Evolutionary conservation across 2,113 vertebrate genomes (phyloP).

Genomic region (Eurystomus gularis): DNA sequence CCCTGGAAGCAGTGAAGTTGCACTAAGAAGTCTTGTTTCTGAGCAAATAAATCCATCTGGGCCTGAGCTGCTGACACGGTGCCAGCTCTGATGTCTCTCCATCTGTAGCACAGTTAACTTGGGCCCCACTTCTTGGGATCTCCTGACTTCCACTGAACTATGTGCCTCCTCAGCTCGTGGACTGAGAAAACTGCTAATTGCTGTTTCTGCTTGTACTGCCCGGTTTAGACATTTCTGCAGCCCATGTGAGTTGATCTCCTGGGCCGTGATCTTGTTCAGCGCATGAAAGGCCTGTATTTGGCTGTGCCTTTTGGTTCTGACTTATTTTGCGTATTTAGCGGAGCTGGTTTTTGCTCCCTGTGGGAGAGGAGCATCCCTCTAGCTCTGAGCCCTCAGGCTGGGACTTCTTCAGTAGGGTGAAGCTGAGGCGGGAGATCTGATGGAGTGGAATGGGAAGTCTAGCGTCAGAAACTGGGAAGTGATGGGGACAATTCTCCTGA

Average conservation of each 20-base stretch:
- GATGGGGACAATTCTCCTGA: background rate
- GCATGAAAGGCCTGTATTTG: background rate
- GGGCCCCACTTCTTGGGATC: background rate
- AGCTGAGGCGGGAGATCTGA: background rate
- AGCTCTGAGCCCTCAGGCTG: background rate
- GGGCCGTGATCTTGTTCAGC: background rate
- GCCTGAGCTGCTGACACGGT: background rate
- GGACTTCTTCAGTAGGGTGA: background rate
- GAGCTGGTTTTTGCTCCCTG: background rate
- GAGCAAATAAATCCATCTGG: background rate
- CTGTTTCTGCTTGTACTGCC: background rate
- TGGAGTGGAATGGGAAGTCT: background rate
- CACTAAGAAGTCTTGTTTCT: background rate
- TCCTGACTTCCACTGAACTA: background rate
- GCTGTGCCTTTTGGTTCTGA: background rate
- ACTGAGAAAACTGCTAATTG: background rate
- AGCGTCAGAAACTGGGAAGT: background rate
- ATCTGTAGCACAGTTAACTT: slow-evolving; percentile 6
- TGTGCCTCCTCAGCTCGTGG: background rate
- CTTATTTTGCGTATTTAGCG: background rate
- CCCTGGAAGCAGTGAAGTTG: background rate
- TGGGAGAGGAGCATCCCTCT: background rate
- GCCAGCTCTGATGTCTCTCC: slow-evolving; percentile 6
- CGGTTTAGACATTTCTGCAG: background rate
- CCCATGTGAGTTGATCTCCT: background rate